These are phyloP conservation scores for Conus betulinus DNA, from an alignment of 1,140 invertebrate species.

Conservation along the genomic window DNA sequence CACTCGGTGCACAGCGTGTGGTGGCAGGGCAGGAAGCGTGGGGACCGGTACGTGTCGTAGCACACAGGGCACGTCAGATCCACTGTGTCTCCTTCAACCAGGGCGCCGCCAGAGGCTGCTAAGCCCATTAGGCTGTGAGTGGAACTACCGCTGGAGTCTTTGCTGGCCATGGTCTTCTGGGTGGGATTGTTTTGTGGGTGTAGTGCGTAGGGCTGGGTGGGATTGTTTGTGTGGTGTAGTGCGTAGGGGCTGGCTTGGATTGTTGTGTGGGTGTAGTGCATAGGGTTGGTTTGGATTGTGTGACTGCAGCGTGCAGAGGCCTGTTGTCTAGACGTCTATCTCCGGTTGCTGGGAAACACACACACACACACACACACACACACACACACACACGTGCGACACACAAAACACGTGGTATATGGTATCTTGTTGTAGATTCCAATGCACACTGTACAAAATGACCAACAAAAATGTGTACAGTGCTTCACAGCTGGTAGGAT, in stretches of 20 bases:
- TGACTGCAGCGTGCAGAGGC: too few relatives aligned
- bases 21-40: slow-evolving; percentile 35
- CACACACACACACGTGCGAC: neutral
- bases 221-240: neutral
- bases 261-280: neutral
- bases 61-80: slow-evolving; percentile 31
- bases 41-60: neutral
- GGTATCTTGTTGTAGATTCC: too few relatives aligned
- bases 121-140: neutral
- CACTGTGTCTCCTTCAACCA: neutral
- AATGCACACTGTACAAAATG: too few relatives aligned
- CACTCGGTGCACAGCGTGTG: slow-evolving; percentile 38
- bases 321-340: neutral
- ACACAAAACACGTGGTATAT: too few relatives aligned
- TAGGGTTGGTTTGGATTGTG: too few relatives aligned
- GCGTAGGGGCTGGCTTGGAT: neutral
- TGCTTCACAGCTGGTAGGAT: too few relatives aligned
- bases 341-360: neutral
- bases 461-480: too few relatives aligned
- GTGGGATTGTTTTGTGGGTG: neutral
- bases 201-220: too few relatives aligned
- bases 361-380: neutral
- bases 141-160: neutral
- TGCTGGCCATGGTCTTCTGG: neutral
- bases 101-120: neutral